Evolutionary conservation across 2,797 vertebrate genomes (phyloP).

Genomic region (Australoheros facetus): DNA sequence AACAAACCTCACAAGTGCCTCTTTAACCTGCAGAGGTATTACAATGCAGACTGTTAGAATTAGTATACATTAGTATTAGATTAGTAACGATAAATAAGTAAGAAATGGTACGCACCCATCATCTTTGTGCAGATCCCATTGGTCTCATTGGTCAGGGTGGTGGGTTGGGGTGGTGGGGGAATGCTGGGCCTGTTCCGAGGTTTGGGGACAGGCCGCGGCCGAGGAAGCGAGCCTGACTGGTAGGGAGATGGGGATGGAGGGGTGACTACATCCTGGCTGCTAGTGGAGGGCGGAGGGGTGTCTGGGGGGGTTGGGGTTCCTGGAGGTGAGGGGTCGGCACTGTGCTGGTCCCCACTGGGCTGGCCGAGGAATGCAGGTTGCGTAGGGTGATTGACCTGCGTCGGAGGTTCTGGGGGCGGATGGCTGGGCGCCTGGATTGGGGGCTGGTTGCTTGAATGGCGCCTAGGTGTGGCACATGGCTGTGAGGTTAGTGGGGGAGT

Average conservation of each 20-base stretch:
- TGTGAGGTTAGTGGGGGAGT: slow-evolving; percentile 73
- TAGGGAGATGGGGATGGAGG: slow-evolving; percentile 70
- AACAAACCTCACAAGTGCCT: slow-evolving; percentile 87
- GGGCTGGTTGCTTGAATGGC: slow-evolving; percentile 88
- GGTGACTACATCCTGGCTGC: slow-evolving; percentile 58
- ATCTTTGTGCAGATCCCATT: slow-evolving; percentile 81
- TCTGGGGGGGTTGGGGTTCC: slow-evolving; percentile 89
- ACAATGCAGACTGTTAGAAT: slow-evolving; percentile 82
- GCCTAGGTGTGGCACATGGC: slow-evolving; percentile 81
- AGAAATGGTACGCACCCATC: slow-evolving; percentile 74
- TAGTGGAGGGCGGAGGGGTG: slow-evolving; percentile 81
- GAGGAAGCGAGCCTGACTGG: slow-evolving; percentile 85
- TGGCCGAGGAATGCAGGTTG: slow-evolving; percentile 67
- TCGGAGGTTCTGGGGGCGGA: slow-evolving; percentile 92
- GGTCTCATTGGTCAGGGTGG: slow-evolving; percentile 56
- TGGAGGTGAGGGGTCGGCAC: slow-evolving; percentile 83
- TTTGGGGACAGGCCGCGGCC: slow-evolving; percentile 91
- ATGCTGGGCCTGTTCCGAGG: slow-evolving; percentile 91
- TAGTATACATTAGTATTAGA: slow-evolving; percentile 38
- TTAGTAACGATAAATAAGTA: neutral
- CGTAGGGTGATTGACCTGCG: slow-evolving; percentile 73
- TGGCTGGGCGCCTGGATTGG: slow-evolving; percentile 92
- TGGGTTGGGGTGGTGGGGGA: slow-evolving; percentile 92
- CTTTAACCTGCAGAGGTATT: slow-evolving; percentile 89
- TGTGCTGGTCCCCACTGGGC: slow-evolving; percentile 56